Conservation (phyloP, 2,797 vertebrate genomes). For the Myotis myotis region DNA sequence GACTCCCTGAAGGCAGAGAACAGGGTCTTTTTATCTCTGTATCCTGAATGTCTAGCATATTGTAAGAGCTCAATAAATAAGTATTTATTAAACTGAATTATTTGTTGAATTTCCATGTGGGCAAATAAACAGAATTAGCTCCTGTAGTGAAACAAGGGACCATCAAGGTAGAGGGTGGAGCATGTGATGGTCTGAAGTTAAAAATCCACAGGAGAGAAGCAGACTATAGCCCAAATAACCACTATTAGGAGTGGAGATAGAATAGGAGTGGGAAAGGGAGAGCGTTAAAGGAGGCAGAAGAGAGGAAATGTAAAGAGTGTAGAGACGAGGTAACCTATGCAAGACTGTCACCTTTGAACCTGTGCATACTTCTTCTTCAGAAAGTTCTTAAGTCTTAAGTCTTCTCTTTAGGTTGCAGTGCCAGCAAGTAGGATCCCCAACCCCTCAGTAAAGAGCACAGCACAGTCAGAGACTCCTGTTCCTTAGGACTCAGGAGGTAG, state of each 20-base stretch:
- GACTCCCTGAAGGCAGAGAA: background rate
- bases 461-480: background rate
- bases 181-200: background rate
- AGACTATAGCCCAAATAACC: background rate
- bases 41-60: background rate
- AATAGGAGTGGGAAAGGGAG: background rate
- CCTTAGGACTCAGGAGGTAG: background rate
- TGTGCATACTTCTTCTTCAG: conserved; percentile 24
- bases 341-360: background rate
- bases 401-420: background rate
- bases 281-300: background rate
- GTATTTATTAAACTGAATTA: conserved; percentile 41
- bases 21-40: background rate
- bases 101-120: conserved; percentile 62
- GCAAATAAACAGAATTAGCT: conserved; percentile 27
- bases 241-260: background rate
- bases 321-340: background rate
- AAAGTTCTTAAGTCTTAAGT: conserved; percentile 38
- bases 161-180: background rate
- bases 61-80: conserved; percentile 53
- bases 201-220: conserved; percentile 23
- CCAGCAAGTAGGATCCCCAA: background rate
- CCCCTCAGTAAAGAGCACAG: background rate
- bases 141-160: background rate
- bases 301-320: background rate